Conservation (phyloP, 2,113 vertebrate genomes). For the Ailuropoda melanoleuca region DNA sequence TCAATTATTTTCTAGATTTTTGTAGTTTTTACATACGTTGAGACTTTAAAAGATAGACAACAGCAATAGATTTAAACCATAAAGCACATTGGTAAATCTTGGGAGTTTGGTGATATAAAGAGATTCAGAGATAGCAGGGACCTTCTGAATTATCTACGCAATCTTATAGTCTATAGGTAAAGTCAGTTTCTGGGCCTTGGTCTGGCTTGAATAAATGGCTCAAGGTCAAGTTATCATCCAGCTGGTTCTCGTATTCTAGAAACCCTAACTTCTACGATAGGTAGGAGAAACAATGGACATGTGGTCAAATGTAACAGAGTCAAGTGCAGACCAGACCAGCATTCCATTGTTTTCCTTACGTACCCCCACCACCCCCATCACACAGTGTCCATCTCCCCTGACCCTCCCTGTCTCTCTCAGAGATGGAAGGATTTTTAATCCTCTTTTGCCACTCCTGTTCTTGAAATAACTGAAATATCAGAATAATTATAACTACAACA, state of each 20-base stretch:
- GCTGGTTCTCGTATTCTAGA: conserved; percentile 3
- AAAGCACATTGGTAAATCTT: neutral
- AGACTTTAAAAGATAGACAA: neutral
- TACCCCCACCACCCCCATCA: neutral
- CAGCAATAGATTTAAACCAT: neutral
- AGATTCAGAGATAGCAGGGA: neutral
- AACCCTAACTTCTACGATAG: neutral
- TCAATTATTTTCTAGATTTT: conserved; percentile 17
- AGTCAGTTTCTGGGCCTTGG: neutral
- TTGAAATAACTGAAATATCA: conserved; percentile 15
- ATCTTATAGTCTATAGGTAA: neutral
- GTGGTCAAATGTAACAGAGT: neutral
- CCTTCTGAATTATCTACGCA: neutral
- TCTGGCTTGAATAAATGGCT: neutral
- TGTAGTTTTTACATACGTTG: neutral
- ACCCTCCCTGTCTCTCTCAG: neutral
- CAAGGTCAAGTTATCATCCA: neutral
- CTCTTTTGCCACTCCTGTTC: neutral
- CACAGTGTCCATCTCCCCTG: neutral
- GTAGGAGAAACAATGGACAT: neutral
- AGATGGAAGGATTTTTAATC: neutral
- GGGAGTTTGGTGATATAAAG: neutral
- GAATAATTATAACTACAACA: neutral
- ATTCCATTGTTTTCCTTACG: neutral
- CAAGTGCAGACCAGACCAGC: neutral